Evolutionary conservation across 2,113 vertebrate genomes (phyloP).

Genomic region (Callospermophilus lateralis): DNA sequence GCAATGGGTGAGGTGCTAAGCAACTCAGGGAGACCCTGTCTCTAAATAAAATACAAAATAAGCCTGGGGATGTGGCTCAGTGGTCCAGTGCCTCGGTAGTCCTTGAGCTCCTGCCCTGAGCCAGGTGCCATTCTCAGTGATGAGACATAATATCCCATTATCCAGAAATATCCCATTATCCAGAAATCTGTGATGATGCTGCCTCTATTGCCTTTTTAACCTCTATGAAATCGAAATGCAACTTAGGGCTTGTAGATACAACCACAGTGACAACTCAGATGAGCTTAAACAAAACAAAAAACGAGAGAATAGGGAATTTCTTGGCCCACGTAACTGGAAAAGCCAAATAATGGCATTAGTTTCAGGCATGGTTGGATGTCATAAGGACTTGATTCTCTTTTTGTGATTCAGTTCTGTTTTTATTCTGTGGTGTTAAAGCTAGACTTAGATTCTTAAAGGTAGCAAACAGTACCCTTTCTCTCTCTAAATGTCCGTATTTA

Average conservation of each 20-base stretch:
- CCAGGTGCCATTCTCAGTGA: neutral
- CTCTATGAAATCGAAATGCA: neutral
- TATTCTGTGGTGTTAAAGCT: neutral
- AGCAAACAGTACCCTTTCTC: neutral
- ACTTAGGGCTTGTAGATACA: constrained; percentile 22
- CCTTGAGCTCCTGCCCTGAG: neutral
- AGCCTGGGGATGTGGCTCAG: too few relatives aligned
- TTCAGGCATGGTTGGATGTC: neutral
- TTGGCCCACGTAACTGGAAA: neutral
- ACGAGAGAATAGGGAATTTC: neutral
- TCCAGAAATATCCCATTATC: neutral
- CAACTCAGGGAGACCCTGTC: too few relatives aligned
- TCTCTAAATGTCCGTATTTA: neutral
- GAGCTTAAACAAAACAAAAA: constrained; percentile 25
- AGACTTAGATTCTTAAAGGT: neutral
- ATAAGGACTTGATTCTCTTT: neutral
- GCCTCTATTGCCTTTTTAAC: neutral
- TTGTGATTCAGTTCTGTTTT: neutral
- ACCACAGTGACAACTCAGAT: neutral
- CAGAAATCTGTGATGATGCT: neutral
- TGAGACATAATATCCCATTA: neutral
- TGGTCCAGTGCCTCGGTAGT: too few relatives aligned
- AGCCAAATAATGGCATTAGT: constrained; percentile 3
- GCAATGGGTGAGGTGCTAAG: too few relatives aligned
- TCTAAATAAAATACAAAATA: too few relatives aligned